These are phyloP conservation scores for Tenualosa ilisha DNA, from an alignment of 2,797 vertebrate species.

Conservation along the genomic window DNA sequence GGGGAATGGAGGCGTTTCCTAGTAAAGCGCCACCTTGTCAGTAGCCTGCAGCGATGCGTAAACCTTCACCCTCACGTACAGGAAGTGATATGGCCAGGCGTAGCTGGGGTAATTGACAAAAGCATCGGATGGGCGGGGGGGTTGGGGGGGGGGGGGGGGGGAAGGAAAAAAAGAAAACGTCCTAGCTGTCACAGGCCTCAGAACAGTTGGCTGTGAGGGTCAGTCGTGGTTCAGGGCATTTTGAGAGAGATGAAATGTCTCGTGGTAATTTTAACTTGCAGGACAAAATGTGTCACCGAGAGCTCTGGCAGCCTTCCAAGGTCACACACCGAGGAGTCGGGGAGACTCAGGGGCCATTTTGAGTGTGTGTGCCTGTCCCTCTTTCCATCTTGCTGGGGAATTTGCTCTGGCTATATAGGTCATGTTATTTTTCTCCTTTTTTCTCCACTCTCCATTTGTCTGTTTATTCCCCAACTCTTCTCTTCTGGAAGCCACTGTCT, in stretches of 20 bases:
- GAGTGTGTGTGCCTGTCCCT: constrained; percentile 14
- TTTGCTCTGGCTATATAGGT: constrained; percentile 12
- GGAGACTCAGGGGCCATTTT: not conserved
- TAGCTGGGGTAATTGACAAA: constrained; percentile 9
- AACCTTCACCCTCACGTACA: constrained; percentile 9
- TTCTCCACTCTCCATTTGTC: not conserved
- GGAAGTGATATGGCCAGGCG: constrained; percentile 18
- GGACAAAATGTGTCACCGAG: constrained; percentile 67
- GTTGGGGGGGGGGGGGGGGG: not conserved
- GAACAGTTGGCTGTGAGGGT: constrained; percentile 14
- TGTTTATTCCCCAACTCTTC: not conserved
- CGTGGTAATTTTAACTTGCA: constrained; percentile 69
- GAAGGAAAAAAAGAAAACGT: not conserved
- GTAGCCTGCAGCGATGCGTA: constrained; percentile 54
- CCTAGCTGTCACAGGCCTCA: constrained; percentile 17
- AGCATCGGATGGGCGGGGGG: not conserved
- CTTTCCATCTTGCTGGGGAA: constrained; percentile 12
- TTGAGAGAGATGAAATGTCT: constrained; percentile 43
- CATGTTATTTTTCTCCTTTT: not conserved
- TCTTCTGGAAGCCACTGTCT: not conserved
- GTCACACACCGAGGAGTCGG: constrained; percentile 48
- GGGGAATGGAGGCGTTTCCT: constrained; percentile 64
- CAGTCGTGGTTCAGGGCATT: constrained; percentile 20
- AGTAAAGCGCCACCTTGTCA: constrained; percentile 58
- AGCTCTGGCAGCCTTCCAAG: constrained; percentile 63